These are phyloP conservation scores for Leptopilina drosophilae DNA, from an alignment of 2,888 invertebrate genomes.

Conservation along the genomic window DNA sequence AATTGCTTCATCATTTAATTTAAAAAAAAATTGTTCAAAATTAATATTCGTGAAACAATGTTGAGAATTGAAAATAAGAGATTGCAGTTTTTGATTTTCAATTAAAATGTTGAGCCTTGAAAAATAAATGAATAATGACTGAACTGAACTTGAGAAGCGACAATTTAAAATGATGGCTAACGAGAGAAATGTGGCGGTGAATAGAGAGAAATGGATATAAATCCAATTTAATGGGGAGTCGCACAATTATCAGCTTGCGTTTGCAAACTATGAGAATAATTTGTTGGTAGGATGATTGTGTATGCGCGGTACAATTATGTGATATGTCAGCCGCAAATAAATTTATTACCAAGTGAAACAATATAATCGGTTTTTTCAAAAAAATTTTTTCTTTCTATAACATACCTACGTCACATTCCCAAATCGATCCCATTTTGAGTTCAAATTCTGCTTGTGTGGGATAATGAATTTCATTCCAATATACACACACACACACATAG, in stretches of 20 bases:
- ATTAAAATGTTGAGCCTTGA: neutral
- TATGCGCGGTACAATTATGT: slow-evolving; percentile 2
- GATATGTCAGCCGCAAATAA: slow-evolving; percentile 15
- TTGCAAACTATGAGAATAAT: slow-evolving; percentile 9
- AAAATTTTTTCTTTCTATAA: too few relatives aligned
- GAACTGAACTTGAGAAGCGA: neutral
- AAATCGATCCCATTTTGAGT: neutral
- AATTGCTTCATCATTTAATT: too few relatives aligned
- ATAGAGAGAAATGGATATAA: slow-evolving; percentile 5
- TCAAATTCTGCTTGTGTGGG: neutral
- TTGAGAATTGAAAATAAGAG: too few relatives aligned
- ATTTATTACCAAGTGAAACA: slow-evolving; percentile 1
- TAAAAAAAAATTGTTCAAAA: neutral
- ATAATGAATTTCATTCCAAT: neutral
- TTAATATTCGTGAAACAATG: too few relatives aligned
- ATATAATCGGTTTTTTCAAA: neutral
- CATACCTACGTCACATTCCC: neutral
- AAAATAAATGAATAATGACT: neutral
- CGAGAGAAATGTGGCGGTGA: neutral
- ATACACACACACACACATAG: neutral
- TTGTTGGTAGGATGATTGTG: slow-evolving; percentile 6
- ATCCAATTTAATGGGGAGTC: slow-evolving; percentile 5
- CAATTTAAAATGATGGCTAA: neutral
- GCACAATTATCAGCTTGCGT: slow-evolving; percentile 7
- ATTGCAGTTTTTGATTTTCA: neutral